Conservation (phyloP, 1,140 invertebrate species). For the Chymomyza costata region DNA sequence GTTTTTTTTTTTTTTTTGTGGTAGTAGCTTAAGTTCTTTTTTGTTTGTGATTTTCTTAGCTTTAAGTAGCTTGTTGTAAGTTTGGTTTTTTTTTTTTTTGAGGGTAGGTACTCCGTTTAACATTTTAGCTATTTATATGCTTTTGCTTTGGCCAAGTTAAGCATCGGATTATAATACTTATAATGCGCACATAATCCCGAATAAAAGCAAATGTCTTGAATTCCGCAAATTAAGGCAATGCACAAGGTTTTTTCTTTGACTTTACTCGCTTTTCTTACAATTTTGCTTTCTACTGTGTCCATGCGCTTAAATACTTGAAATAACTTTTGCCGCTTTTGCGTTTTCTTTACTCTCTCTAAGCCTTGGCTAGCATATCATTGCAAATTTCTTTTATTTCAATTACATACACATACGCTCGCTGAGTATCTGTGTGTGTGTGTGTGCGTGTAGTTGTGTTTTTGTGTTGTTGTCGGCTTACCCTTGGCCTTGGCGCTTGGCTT, state of each 20-base stretch:
- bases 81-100: background rate
- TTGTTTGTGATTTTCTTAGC: background rate
- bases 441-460: background rate
- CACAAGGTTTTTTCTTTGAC: constrained; percentile 34
- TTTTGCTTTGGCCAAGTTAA: constrained; percentile 27
- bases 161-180: constrained; percentile 57
- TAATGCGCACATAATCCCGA: constrained; percentile 46
- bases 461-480: constrained; percentile 18
- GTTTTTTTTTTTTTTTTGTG: constrained; percentile 10
- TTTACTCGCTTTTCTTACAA: constrained; percentile 21
- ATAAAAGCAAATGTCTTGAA: constrained; percentile 67
- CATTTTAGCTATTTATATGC: too few species aligned
- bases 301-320: constrained; percentile 56
- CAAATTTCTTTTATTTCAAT: constrained; percentile 61
- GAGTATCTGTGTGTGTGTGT: too few species aligned
- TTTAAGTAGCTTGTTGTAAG: too few species aligned
- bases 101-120: too few species aligned
- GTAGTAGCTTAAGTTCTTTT: background rate
- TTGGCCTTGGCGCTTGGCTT: constrained; percentile 6
- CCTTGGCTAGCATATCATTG: constrained; percentile 15
- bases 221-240: constrained; percentile 60
- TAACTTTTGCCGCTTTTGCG: constrained; percentile 40
- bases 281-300: constrained; percentile 16
- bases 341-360: constrained; percentile 8
- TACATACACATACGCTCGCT: constrained; percentile 17